A percentile compares a stretch with the other conserved stretches of the same genome.
These are phyloP conservation scores for Geotrypetes seraphini DNA, from an alignment of 2,797 vertebrate genomes.

Conservation along the genomic window DNA sequence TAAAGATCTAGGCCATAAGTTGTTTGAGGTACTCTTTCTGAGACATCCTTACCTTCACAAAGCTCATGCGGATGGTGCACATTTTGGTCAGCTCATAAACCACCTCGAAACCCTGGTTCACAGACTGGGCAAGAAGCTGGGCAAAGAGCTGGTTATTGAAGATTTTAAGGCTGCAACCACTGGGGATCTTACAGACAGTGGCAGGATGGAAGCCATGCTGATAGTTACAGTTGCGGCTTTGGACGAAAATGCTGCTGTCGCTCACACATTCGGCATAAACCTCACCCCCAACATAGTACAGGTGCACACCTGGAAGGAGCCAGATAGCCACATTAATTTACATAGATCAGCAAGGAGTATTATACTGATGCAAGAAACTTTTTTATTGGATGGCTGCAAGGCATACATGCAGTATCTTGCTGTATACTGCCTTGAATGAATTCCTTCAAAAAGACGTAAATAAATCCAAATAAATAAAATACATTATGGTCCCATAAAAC, in stretches of 20 bases:
- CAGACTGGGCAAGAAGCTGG: conserved; percentile 89
- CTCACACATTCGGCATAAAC: conserved; percentile 95
- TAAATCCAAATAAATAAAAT: no score
- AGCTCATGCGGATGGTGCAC: conserved; percentile 97
- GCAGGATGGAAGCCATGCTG: conserved; percentile 96
- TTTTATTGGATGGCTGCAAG: no score
- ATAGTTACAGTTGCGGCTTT: conserved; percentile 97
- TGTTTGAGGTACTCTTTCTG: no score
- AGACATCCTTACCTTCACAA: conserved; percentile 89
- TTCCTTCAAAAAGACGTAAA: no score
- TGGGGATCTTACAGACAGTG: conserved; percentile 95
- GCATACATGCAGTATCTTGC: no score
- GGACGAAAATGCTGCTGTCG: conserved; percentile 97
- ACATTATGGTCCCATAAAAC: no score
- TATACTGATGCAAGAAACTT: no score
- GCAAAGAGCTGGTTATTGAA: conserved; percentile 98
- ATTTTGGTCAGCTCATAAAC: conserved; percentile 97
- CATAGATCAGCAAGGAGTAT: no score
- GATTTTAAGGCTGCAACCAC: conserved; percentile 96
- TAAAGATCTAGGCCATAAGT: no score
- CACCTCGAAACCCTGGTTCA: conserved; percentile 93
- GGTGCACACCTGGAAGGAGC: conserved; percentile 68
- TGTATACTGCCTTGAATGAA: no score
- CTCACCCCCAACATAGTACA: conserved; percentile 92
- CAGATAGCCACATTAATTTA: no score